Conservation (phyloP, 2,888 invertebrate genomes). For the Nebria salina region DNA sequence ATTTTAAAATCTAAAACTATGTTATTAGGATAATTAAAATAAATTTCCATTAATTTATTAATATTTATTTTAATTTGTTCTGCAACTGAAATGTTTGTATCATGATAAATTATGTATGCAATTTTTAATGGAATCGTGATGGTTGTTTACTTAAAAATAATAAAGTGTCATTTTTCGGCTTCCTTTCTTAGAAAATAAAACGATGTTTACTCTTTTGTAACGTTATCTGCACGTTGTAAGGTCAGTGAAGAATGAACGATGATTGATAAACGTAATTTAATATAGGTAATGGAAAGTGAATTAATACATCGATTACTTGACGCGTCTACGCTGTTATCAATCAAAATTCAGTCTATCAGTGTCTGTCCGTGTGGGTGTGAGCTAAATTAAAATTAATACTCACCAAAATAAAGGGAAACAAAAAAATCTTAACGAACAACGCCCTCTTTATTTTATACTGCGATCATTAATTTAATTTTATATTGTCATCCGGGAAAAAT, state of each 20-base stretch:
- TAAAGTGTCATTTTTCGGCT: background rate
- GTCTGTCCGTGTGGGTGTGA: conserved; percentile 4
- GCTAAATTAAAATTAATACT: conserved; percentile 43
- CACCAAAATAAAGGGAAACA: conserved; percentile 30
- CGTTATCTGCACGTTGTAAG: conserved; percentile 32
- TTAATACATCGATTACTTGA: conserved; percentile 45
- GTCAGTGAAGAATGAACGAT: conserved; percentile 39
- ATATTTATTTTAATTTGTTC: background rate
- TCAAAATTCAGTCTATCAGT: conserved; percentile 19
- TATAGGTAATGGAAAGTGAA: conserved; percentile 45
- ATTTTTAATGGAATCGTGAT: background rate
- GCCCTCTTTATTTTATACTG: conserved; percentile 19
- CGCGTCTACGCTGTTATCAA: conserved; percentile 39
- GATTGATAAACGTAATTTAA: conserved; percentile 45
- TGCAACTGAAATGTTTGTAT: background rate
- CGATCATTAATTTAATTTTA: conserved; percentile 39
- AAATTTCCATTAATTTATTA: background rate
- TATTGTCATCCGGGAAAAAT: conserved; percentile 15
- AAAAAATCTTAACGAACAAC: conserved; percentile 29
- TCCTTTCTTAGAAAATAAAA: conserved; percentile 13
- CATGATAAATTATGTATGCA: background rate
- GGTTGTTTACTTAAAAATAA: background rate
- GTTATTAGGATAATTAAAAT: background rate
- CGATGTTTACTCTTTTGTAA: conserved; percentile 43
- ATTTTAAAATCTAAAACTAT: too few relatives aligned